A percentile compares a stretch with the other conserved stretches of the same genome.
Evolutionary conservation across 2,888 invertebrate genomes (phyloP).

Genomic region (Aporophyla nigra): DNA sequence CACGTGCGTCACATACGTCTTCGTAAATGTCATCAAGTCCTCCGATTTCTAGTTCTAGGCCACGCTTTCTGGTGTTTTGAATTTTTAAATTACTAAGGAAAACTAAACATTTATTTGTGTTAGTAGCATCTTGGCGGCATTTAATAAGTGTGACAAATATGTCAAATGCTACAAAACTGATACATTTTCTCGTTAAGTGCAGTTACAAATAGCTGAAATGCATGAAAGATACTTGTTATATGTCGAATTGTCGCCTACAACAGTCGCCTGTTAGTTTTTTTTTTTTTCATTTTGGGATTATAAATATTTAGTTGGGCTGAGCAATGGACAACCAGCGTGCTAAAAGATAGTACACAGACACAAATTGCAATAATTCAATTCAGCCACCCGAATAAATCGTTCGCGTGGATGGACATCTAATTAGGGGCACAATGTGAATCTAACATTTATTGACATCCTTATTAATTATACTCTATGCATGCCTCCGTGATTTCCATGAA

Average conservation of each 20-base stretch:
- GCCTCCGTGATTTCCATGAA: background rate
- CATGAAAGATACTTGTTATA: background rate
- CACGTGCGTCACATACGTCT: background rate
- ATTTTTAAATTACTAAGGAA: background rate
- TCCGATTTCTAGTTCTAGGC: background rate
- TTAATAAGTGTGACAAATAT: too few species aligned
- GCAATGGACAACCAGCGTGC: background rate
- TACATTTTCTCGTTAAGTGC: too few species aligned
- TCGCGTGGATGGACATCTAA: background rate
- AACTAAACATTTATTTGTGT: background rate
- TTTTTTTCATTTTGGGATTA: background rate
- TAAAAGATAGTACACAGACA: background rate
- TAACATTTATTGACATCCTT: background rate
- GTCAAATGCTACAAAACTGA: too few species aligned
- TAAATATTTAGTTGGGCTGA: background rate
- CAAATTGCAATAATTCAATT: background rate
- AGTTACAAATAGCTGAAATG: background rate
- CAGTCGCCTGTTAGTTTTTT: background rate
- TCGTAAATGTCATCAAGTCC: background rate
- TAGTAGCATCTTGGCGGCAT: background rate
- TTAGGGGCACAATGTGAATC: background rate
- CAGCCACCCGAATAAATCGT: background rate
- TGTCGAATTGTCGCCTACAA: background rate
- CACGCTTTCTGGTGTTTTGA: background rate
- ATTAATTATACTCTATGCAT: constrained; percentile 13